A percentile compares a stretch with the other conserved stretches of the same genome.
Conservation (phyloP, 2,888 invertebrate genomes). For the Nesidiocoris tenuis region DNA sequence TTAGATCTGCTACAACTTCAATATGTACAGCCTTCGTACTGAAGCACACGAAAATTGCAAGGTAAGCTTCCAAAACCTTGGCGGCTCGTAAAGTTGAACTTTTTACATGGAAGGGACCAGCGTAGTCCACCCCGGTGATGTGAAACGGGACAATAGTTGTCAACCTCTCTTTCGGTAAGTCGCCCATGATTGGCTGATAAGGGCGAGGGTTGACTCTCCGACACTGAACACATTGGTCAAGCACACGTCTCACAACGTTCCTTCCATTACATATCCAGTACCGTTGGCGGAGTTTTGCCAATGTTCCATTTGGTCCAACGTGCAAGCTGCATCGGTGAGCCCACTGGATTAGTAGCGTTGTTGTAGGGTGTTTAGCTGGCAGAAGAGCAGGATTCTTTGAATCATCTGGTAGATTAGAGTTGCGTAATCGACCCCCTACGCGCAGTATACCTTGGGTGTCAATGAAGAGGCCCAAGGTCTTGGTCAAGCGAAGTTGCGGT, state of each 20-base stretch:
- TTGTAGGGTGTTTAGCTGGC: neutral
- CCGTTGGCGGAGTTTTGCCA: neutral
- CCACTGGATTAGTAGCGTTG: neutral
- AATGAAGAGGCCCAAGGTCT: neutral
- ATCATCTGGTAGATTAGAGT: neutral
- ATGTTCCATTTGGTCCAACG: neutral
- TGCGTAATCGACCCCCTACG: neutral
- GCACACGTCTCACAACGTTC: neutral
- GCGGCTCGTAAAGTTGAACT: neutral
- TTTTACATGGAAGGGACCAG: neutral
- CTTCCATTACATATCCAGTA: conserved; percentile 14
- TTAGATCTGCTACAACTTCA: neutral
- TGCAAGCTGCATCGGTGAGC: neutral
- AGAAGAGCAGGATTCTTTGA: conserved; percentile 9
- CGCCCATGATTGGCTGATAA: conserved; percentile 4
- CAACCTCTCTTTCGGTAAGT: neutral
- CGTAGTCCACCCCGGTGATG: neutral
- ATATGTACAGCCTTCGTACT: conserved; percentile 1
- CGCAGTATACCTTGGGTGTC: neutral
- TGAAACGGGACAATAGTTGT: neutral
- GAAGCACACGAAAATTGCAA: neutral
- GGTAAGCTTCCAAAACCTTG: neutral
- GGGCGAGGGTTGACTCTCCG: neutral
- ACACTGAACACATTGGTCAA: conserved; percentile 14
- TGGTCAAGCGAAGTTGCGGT: neutral